Base-by-base conservation (phyloP, 2,113 vertebrate genomes). In the Aphelocoma coerulescens region DNA sequence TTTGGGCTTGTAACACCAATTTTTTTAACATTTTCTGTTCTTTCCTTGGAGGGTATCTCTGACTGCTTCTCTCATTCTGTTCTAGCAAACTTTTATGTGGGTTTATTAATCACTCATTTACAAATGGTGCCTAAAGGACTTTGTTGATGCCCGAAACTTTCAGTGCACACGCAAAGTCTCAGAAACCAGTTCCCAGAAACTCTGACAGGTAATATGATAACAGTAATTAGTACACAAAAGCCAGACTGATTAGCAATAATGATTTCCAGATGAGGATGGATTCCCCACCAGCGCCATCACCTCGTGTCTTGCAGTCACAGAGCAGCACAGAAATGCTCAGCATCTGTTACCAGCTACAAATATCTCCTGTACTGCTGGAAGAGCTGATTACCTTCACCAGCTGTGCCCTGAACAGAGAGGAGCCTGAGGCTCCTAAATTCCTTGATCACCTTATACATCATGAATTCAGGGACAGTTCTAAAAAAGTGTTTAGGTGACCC, bases 191-290 rank as follows among this genome's bases (percentile, higher is more conserved):
- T 73, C 76, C 72, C 63, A 81, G 69, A 48, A 80, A 80, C 28
- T 23, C 41, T 24, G 54, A 46, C 69, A 62, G 55, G 72, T 57
- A 89, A 84, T 52, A 73, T 20, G n/a, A 54, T 79, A 82, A 76
- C 35, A 75, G 69, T 28, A 87, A 91, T 80, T 52, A 87, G 24
- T 54, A 21, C 32, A 66, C 21, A 68, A 85, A 78, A 85, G 41
- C 46, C 16, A 57, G 77, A 11, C 57, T 95, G 68, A 89, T 94
- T 78, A 91, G 37, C 24, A 87, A 1, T 58, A 88, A 93, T 54
- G 32, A 76, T 33, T 95, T 91, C 89, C 87, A 95, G 88, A 73
- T 1, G 9, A 79, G 91, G 77, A 75, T 2, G 2, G 48, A 71
- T 35, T 43, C 72, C 21, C 41, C 54, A 49, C 43, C 46, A 76